A percentile compares a stretch with the other conserved stretches of the same genome.
Conservation (phyloP, 2,888 invertebrate genomes). For the Pandemis heparana region DNA sequence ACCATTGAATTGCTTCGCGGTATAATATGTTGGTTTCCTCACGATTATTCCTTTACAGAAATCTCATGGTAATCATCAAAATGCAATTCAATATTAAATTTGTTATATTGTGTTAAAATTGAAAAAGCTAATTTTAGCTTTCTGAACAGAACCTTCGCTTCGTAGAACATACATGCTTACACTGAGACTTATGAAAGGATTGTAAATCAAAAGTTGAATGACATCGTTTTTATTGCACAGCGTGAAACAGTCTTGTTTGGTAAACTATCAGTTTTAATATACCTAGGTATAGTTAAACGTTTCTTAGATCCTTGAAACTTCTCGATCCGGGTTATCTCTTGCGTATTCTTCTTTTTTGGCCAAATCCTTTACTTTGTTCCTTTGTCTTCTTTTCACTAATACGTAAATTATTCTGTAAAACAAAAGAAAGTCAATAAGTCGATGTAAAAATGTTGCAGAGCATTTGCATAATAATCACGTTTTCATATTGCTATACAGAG, state of each 20-base stretch:
- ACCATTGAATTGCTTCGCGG: too few species aligned
- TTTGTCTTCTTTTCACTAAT: conserved; percentile 61
- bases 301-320: conserved; percentile 69
- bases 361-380: conserved; percentile 55
- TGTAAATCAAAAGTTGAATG: not conserved
- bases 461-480: not conserved
- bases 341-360: conserved; percentile 68
- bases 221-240: conserved; percentile 21
- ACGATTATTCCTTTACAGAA: too few species aligned
- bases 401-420: conserved; percentile 68
- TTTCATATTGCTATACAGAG: not conserved
- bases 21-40: too few species aligned
- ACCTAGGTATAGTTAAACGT: not conserved
- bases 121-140: not conserved
- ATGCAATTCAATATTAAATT: too few species aligned
- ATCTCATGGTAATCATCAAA: too few species aligned
- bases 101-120: too few species aligned
- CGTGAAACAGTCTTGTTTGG: conserved; percentile 24
- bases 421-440: conserved; percentile 19
- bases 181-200: not conserved
- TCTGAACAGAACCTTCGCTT: not conserved
- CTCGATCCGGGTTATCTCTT: conserved; percentile 58
- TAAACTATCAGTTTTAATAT: conserved; percentile 2
- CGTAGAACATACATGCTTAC: not conserved
- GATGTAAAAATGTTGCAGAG: not conserved